A percentile compares a stretch with the other conserved stretches of the same genome.
Conservation (phyloP, 2,113 vertebrate species). For the Mystacornis crossleyi region DNA sequence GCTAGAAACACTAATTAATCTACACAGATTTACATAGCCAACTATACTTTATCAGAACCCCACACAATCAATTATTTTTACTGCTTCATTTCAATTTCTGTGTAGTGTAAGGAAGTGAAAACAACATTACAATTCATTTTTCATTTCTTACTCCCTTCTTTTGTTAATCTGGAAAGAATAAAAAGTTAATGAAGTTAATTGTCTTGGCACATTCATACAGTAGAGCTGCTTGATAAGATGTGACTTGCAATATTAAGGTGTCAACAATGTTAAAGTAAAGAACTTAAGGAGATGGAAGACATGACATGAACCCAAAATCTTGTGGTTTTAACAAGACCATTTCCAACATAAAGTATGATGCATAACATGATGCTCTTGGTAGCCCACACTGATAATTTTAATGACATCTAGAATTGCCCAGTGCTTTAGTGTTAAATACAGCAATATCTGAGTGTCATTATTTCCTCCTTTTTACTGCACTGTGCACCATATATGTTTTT, state of each 20-base stretch:
- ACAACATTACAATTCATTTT: background rate
- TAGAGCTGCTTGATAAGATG: background rate
- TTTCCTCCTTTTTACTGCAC: background rate
- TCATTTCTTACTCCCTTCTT: background rate
- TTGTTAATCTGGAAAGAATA: background rate
- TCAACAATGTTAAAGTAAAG: background rate
- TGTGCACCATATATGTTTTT: rapidly evolving
- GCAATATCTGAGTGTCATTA: background rate
- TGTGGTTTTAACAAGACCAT: background rate
- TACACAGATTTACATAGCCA: background rate
- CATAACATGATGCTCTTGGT: background rate
- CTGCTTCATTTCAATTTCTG: background rate
- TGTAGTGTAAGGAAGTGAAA: background rate
- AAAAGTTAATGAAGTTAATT: background rate
- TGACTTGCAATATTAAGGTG: background rate
- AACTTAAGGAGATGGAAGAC: background rate
- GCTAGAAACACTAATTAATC: background rate
- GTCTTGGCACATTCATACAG: background rate
- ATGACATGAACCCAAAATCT: background rate
- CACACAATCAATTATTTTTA: background rate
- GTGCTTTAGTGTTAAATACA: background rate
- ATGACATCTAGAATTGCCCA: background rate
- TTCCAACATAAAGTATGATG: background rate
- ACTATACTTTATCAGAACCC: background rate
- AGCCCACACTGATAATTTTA: background rate